These are phyloP conservation scores for Scomber scombrus DNA, from an alignment of 2,113 vertebrate genomes.

Conservation along the genomic window DNA sequence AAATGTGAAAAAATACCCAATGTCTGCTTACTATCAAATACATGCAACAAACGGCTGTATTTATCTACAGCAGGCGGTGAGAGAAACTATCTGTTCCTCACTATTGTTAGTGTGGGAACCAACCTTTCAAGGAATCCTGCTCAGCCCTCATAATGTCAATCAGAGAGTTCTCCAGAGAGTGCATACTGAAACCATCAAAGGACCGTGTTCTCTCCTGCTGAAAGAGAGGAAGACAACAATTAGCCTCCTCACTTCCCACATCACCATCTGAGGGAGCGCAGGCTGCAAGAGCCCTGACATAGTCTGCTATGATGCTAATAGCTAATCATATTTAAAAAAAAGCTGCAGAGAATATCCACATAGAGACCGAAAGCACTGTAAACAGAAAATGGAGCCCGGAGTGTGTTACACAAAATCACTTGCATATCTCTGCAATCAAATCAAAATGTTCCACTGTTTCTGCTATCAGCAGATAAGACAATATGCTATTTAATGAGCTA, in stretches of 20 bases:
- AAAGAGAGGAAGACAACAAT: constrained; percentile 68
- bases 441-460: neutral
- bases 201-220: constrained; percentile 95
- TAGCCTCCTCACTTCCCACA: constrained; percentile 43
- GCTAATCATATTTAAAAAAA: constrained; percentile 31
- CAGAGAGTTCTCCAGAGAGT: constrained; percentile 98
- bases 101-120: constrained; percentile 70
- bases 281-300: constrained; percentile 19
- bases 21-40: constrained; percentile 26
- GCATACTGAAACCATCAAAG: constrained; percentile 95
- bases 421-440: neutral
- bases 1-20: neutral
- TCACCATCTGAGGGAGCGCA: constrained; percentile 25
- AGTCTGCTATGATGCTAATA: constrained; percentile 33
- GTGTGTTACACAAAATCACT: constrained; percentile 4
- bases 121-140: constrained; percentile 99
- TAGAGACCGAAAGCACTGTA: constrained; percentile 20
- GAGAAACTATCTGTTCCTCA: constrained; percentile 29
- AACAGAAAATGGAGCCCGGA: constrained; percentile 43
- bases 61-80: constrained; percentile 20
- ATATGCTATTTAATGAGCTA: neutral
- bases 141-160: constrained; percentile 99
- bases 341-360: neutral
- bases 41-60: neutral
- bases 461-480: neutral